Percentiles rank a stretch among this genome's conserved stretches.
phyloP scores from a whole-genome alignment of 2,888 invertebrate species.

The Tachina lurida region DNA sequence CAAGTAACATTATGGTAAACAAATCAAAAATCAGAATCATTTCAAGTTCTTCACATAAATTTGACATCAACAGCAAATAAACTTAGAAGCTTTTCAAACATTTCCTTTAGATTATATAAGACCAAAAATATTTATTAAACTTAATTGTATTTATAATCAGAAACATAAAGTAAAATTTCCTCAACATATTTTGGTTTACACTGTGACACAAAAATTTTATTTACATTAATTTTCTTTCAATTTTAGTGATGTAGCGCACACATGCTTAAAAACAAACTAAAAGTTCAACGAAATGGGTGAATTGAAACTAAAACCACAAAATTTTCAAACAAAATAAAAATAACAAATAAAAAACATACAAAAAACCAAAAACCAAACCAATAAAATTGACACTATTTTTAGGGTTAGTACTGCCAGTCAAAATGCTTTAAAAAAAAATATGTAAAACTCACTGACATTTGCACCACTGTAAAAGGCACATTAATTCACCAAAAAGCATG shows the following conservation, averaged over 20 bases:
- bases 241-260: slow-evolving; percentile 67
- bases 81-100: not conserved
- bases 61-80: not conserved
- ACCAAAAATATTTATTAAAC: not conserved
- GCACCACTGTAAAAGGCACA: slow-evolving; percentile 48
- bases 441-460: slow-evolving; percentile 15
- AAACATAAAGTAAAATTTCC: not conserved
- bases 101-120: not conserved
- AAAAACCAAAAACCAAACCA: slow-evolving; percentile 9
- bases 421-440: slow-evolving; percentile 48
- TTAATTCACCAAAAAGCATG: slow-evolving; percentile 59
- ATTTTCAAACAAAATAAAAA: slow-evolving; percentile 38
- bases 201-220: slow-evolving; percentile 49
- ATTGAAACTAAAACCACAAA: slow-evolving; percentile 60
- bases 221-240: slow-evolving; percentile 64
- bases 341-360: not conserved
- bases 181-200: slow-evolving; percentile 56
- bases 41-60: slow-evolving; percentile 14
- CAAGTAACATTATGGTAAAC: too few relatives aligned
- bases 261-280: slow-evolving; percentile 48
- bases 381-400: slow-evolving; percentile 54
- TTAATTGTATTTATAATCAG: not conserved
- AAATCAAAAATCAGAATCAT: not conserved
- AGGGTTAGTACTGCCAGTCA: slow-evolving; percentile 68
- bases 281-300: slow-evolving; percentile 58